Evolutionary conservation across 2,888 invertebrate genomes (phyloP).

Genomic region (Eristalis arbustorum): DNA sequence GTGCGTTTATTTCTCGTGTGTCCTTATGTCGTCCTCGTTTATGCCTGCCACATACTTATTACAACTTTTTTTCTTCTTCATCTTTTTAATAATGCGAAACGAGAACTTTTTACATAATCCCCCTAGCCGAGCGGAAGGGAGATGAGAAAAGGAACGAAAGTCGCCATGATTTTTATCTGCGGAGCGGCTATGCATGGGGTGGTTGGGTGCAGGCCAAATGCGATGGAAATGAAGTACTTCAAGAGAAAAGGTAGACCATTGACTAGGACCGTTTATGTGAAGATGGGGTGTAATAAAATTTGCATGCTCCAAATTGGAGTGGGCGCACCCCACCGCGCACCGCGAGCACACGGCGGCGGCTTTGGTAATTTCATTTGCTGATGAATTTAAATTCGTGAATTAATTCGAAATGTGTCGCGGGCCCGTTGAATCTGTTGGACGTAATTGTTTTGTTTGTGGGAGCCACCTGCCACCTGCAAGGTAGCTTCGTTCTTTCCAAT

Average conservation of each 20-base stretch:
- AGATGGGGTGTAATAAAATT: constrained; percentile 42
- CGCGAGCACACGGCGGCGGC: neutral
- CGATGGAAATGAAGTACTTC: constrained; percentile 8
- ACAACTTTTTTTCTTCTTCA: neutral
- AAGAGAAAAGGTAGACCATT: neutral
- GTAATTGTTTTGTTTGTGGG: neutral
- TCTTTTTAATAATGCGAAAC: neutral
- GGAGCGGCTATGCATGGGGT: too few relatives aligned
- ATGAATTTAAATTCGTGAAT: constrained; percentile 19
- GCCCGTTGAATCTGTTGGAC: neutral
- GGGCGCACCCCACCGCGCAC: neutral
- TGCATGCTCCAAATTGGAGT: constrained; percentile 38
- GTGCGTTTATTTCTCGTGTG: constrained; percentile 19
- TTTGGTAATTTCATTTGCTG: neutral
- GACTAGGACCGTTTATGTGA: constrained; percentile 5
- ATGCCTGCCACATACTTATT: constrained; percentile 22
- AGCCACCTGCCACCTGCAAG: too few relatives aligned
- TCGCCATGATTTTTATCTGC: constrained; percentile 6
- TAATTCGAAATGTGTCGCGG: neutral
- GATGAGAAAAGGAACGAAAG: neutral
- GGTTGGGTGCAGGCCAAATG: too few relatives aligned
- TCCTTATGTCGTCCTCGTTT: constrained; percentile 22
- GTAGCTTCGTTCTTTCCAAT: too few relatives aligned
- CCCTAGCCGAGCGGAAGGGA: neutral
- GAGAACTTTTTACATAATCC: neutral